These are phyloP conservation scores for Rutpela maculata DNA, from an alignment of 2,888 invertebrate genomes.

Conservation along the genomic window DNA sequence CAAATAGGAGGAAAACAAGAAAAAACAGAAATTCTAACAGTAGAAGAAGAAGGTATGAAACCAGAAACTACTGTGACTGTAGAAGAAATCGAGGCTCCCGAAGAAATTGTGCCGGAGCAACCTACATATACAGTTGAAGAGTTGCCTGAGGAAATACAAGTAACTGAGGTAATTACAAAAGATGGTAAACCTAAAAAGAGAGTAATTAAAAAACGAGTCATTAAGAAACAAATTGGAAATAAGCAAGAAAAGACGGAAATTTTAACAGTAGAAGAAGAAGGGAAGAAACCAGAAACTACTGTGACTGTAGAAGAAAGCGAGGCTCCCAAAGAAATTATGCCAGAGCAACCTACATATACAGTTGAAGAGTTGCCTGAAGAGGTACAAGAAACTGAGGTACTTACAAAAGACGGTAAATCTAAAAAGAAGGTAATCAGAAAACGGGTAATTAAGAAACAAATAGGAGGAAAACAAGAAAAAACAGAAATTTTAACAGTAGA, in stretches of 20 bases:
- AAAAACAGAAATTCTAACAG: slow-evolving; percentile 66
- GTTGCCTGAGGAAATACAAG: slow-evolving; percentile 60
- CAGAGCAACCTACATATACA: slow-evolving; percentile 41
- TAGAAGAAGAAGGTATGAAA: slow-evolving; percentile 63
- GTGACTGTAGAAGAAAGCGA: slow-evolving; percentile 61
- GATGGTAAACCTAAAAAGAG: slow-evolving; percentile 64
- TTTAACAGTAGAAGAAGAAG: slow-evolving; percentile 63
- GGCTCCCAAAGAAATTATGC: slow-evolving; percentile 62
- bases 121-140: slow-evolving; percentile 68
- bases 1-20: slow-evolving; percentile 69
- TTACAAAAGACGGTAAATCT: slow-evolving; percentile 53
- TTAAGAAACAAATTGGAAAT: slow-evolving; percentile 60
- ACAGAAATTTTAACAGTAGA: slow-evolving; percentile 68
- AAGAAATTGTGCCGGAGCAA: slow-evolving; percentile 66
- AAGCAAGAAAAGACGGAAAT: slow-evolving; percentile 66
- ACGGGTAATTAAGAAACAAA: slow-evolving; percentile 71
- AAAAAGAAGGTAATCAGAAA: slow-evolving; percentile 68
- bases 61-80: slow-evolving; percentile 64
- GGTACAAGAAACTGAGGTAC: slow-evolving; percentile 63
- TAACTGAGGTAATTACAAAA: slow-evolving; percentile 65
- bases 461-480: slow-evolving; percentile 64
- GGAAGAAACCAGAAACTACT: slow-evolving; percentile 62
- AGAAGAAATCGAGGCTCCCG: slow-evolving; percentile 59
- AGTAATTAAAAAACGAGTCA: slow-evolving; percentile 61
- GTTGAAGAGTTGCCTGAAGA: slow-evolving; percentile 72